A percentile compares a stretch with the other conserved stretches of the same genome.
Conservation (phyloP, 1,140 invertebrate genomes). For the Venustaconcha ellipsiformis region DNA sequence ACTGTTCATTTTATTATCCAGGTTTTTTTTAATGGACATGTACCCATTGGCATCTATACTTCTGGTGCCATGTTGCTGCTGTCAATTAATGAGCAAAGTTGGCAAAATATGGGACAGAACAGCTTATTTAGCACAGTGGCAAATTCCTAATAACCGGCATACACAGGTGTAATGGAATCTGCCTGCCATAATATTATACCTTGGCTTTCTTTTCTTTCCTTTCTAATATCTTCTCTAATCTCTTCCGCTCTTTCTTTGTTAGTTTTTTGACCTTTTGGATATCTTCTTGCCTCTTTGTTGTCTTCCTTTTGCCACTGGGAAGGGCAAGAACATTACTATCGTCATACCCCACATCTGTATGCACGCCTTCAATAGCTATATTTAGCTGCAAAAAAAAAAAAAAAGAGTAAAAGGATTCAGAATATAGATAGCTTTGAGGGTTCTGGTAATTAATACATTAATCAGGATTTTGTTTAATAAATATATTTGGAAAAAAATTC, state of each 20-base stretch:
- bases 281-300: conserved; percentile 75
- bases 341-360: conserved; percentile 20
- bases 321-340: conserved; percentile 83
- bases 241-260: conserved; percentile 88
- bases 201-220: conserved; percentile 89
- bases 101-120: no score
- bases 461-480: no score
- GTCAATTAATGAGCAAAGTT: no score
- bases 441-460: no score
- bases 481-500: no score
- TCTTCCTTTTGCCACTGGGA: conserved; percentile 85
- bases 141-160: no score
- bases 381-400: conserved; percentile 37
- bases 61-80: no score
- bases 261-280: conserved; percentile 76
- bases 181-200: conserved; percentile 69
- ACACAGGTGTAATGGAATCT: background rate
- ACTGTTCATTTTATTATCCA: no score
- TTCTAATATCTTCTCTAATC: conserved; percentile 87
- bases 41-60: no score
- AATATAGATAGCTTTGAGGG: no score
- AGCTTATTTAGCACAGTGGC: no score
- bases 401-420: background rate
- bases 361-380: conserved; percentile 35
- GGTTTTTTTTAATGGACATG: no score